Evolutionary conservation across 2,888 invertebrate genomes (phyloP).

Genomic region (Ochlodes sylvanus): DNA sequence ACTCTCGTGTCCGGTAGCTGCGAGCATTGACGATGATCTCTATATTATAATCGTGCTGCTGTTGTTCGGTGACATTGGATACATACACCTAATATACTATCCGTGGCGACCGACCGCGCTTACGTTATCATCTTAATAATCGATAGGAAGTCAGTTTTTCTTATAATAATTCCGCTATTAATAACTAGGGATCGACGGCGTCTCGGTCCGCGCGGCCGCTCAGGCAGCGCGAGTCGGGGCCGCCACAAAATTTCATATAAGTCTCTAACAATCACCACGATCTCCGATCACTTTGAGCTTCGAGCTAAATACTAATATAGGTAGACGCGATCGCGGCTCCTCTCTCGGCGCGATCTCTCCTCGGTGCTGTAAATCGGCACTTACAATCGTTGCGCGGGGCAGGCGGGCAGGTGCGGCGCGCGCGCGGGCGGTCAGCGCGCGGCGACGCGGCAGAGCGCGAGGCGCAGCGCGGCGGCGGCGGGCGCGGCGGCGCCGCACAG

Average conservation of each 20-base stretch:
- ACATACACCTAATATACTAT: conserved; percentile 45
- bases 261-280: conserved; percentile 69
- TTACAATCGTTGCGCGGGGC: conserved; percentile 40
- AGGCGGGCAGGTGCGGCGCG: conserved; percentile 40
- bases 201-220: conserved; percentile 50
- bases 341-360: not conserved
- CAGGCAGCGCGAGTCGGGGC: conserved; percentile 53
- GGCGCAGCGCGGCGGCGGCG: conserved; percentile 75
- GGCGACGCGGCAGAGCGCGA: conserved; percentile 74
- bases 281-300: conserved; percentile 52
- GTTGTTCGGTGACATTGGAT: conserved; percentile 55
- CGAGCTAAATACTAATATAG: conserved; percentile 34
- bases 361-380: conserved; percentile 7
- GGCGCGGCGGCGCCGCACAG: conserved; percentile 82
- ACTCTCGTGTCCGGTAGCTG: conserved; percentile 68
- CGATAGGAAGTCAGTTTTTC: conserved; percentile 83
- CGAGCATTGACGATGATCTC: conserved; percentile 70
- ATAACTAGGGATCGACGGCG: conserved; percentile 66
- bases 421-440: conserved; percentile 53
- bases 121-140: conserved; percentile 74
- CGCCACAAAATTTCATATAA: conserved; percentile 70
- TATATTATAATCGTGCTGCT: conserved; percentile 63
- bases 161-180: conserved; percentile 79
- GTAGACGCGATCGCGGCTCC: conserved; percentile 15
- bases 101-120: conserved; percentile 55